These are phyloP conservation scores for Ciconia boyciana DNA, from an alignment of 2,113 vertebrate genomes.

Conservation along the genomic window DNA sequence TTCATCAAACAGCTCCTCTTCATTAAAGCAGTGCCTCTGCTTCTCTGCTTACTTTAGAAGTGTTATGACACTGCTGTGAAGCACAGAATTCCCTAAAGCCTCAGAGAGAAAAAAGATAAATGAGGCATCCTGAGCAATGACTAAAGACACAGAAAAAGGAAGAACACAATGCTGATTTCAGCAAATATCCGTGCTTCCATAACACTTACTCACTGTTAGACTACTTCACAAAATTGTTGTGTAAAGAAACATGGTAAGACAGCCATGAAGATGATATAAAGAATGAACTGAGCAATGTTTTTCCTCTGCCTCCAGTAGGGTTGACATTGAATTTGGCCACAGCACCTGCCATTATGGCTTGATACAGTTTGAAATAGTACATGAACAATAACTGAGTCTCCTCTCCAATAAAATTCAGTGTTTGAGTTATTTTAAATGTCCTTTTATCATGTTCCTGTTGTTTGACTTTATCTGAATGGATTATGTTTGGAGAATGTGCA, in stretches of 20 bases:
- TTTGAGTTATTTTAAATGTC: background rate
- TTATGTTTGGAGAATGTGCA: background rate
- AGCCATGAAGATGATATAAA: background rate
- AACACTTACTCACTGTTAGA: conserved; percentile 15
- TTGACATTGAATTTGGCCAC: background rate
- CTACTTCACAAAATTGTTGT: background rate
- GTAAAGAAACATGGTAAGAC: background rate
- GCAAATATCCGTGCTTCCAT: conserved; percentile 6
- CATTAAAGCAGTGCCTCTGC: conserved; percentile 41
- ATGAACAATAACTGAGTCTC: background rate
- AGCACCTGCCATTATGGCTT: background rate
- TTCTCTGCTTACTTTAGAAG: conserved; percentile 41
- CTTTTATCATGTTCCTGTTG: background rate
- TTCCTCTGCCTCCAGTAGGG: background rate
- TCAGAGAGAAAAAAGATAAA: conserved; percentile 25
- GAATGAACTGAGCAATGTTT: background rate
- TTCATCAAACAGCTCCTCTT: conserved; percentile 33
- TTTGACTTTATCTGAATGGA: background rate
- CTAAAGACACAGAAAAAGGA: conserved; percentile 28
- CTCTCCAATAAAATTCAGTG: background rate
- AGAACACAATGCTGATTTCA: conserved; percentile 39
- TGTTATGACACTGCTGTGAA: conserved; percentile 52
- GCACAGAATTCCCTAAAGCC: conserved; percentile 33
- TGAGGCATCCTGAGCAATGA: conserved; percentile 20
- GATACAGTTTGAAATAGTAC: background rate